Percentiles rank a stretch among this genome's conserved stretches.
phyloP scores from a whole-genome alignment of 2,888 invertebrate species.

The Drosophila melanosoma region DNA sequence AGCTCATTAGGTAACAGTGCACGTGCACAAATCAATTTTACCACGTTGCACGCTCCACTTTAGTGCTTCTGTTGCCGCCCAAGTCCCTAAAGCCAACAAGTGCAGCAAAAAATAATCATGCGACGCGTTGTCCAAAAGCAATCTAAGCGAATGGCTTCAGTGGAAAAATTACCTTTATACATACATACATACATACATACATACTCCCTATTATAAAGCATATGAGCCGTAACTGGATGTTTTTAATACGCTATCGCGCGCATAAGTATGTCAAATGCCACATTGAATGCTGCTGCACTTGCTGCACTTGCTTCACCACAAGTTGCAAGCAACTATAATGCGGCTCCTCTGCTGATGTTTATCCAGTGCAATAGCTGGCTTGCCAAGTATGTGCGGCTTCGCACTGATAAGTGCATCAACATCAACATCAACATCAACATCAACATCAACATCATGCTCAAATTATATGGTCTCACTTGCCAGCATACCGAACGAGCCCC shows the following conservation, averaged over 20 bases:
- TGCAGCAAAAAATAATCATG: constrained; percentile 67
- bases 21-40: constrained; percentile 78
- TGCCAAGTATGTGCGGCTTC: constrained; percentile 52
- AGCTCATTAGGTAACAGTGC: constrained; percentile 74
- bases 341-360: constrained; percentile 63
- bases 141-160: constrained; percentile 65
- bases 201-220: constrained; percentile 8
- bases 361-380: constrained; percentile 60
- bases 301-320: constrained; percentile 4
- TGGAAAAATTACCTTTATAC: constrained; percentile 43
- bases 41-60: constrained; percentile 40
- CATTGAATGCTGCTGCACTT: constrained; percentile 40
- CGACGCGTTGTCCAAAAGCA: constrained; percentile 70
- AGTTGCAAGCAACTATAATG: constrained; percentile 43
- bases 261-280: constrained; percentile 53
- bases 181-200: neutral
- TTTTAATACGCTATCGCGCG: constrained; percentile 68
- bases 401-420: constrained; percentile 75
- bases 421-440: constrained; percentile 74
- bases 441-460: constrained; percentile 76
- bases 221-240: constrained; percentile 28
- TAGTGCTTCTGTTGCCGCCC: constrained; percentile 29
- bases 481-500: constrained; percentile 55
- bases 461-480: constrained; percentile 72
- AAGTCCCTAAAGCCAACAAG: constrained; percentile 32